A percentile compares a stretch with the other conserved stretches of the same genome.
Evolutionary conservation across 1,140 invertebrate genomes (phyloP).

Genomic region (Nylanderia fulva): DNA sequence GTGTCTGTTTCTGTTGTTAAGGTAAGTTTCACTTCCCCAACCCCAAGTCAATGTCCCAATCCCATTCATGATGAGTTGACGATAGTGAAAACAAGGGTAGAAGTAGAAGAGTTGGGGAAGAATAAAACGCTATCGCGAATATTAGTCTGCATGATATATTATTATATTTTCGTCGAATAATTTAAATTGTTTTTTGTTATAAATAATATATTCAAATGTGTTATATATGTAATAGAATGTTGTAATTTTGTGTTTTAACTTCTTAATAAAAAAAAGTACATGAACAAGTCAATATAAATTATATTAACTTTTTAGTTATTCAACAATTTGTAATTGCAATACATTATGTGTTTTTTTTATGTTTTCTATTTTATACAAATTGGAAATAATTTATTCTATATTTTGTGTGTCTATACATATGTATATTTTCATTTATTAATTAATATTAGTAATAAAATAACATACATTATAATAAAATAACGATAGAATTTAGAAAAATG

Average conservation of each 20-base stretch:
- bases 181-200: neutral
- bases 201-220: neutral
- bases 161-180: neutral
- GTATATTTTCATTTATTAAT: conserved; percentile 11
- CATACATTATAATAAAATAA: neutral
- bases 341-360: neutral
- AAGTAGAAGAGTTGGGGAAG: neutral
- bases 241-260: neutral
- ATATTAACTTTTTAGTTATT: neutral
- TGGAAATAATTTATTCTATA: neutral
- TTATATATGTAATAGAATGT: neutral
- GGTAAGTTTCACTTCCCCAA: conserved; percentile 57
- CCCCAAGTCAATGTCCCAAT: conserved; percentile 12
- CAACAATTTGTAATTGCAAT: neutral
- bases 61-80: conserved; percentile 52
- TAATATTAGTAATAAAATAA: neutral
- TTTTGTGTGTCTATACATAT: neutral
- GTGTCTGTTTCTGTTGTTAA: conserved; percentile 69
- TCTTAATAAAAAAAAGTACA: neutral
- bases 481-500: neutral
- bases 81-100: neutral
- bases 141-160: neutral
- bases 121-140: neutral
- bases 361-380: neutral
- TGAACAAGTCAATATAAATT: neutral